Conservation (phyloP, 2,888 invertebrate genomes). For the Agapostemon virescens region DNA sequence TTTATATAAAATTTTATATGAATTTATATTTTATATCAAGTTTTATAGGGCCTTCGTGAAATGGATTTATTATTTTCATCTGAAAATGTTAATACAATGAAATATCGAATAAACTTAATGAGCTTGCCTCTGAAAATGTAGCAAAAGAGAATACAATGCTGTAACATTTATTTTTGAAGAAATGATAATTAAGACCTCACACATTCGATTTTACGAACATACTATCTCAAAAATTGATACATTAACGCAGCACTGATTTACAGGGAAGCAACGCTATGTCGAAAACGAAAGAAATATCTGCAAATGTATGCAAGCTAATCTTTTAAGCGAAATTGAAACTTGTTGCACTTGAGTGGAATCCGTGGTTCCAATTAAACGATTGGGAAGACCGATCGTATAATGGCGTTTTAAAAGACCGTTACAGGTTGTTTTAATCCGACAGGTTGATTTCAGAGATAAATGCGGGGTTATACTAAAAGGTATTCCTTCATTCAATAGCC, state of each 20-base stretch:
- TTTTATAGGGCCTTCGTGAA: too few relatives aligned
- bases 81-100: not conserved
- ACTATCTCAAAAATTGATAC: not conserved
- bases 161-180: not conserved
- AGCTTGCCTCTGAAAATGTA: too few relatives aligned
- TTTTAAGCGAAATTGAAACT: not conserved
- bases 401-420: not conserved
- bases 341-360: not conserved
- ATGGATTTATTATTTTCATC: not conserved
- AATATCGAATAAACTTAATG: too few relatives aligned
- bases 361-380: not conserved
- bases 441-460: not conserved
- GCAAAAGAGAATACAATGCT: too few relatives aligned
- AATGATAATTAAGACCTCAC: not conserved
- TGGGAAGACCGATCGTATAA: not conserved
- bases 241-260: not conserved
- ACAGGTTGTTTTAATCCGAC: conserved; percentile 1
- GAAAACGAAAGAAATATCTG: not conserved
- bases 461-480: not conserved
- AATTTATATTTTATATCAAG: too few relatives aligned
- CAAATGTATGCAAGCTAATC: not conserved
- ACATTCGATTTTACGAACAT: not conserved
- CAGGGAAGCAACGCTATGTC: not conserved
- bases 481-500: not conserved
- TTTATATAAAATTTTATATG: too few relatives aligned